Evolutionary conservation across 2,888 invertebrate species (phyloP).

Genomic region (Conus canariensis): DNA sequence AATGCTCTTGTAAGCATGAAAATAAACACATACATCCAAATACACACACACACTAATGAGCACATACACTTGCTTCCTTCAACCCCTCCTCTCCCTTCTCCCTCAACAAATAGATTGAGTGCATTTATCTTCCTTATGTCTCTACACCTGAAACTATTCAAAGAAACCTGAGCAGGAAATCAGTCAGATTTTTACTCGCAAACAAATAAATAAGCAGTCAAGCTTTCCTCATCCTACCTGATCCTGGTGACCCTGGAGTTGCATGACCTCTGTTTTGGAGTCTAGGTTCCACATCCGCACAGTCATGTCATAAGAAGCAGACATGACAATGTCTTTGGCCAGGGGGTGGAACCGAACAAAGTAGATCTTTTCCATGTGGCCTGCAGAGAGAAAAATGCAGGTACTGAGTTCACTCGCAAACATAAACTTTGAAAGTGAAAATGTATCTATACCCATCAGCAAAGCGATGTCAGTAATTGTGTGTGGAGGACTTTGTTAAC

Average conservation of each 20-base stretch:
- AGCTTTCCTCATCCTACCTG: slow-evolving; percentile 80
- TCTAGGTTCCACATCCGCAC: slow-evolving; percentile 90
- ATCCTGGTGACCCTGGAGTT: slow-evolving; percentile 88
- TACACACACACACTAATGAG: background rate
- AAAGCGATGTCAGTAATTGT: too few species aligned
- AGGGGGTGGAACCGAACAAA: slow-evolving; percentile 92
- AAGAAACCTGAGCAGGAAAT: background rate
- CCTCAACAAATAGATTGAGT: too few species aligned
- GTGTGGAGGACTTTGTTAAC: too few species aligned
- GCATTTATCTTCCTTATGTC: too few species aligned
- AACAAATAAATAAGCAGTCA: too few species aligned
- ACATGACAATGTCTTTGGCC: slow-evolving; percentile 90
- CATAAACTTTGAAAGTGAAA: too few species aligned
- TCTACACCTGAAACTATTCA: background rate
- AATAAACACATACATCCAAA: background rate
- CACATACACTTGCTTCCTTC: background rate
- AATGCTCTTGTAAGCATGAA: too few species aligned
- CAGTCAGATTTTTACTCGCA: too few species aligned
- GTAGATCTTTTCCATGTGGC: slow-evolving; percentile 94
- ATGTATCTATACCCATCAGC: too few species aligned
- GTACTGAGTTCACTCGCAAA: background rate
- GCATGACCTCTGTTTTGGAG: slow-evolving; percentile 82
- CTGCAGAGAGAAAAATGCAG: slow-evolving; percentile 73
- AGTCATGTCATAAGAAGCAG: slow-evolving; percentile 93
- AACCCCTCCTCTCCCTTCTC: too few species aligned